These are phyloP conservation scores for Zaprionus vittiger DNA, from an alignment of 1,140 invertebrate species.

Conservation along the genomic window DNA sequence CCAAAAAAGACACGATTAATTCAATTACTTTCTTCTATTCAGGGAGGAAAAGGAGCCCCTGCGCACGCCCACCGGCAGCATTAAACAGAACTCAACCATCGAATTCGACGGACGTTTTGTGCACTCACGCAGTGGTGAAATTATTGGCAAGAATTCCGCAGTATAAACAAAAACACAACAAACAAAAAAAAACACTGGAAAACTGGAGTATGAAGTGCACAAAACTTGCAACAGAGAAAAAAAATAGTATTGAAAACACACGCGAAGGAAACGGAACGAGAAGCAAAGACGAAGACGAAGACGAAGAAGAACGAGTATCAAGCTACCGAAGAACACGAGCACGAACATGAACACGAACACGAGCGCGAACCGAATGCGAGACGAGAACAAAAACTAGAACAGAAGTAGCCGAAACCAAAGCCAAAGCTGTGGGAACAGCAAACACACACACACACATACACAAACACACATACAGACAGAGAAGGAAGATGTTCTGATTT, in stretches of 20 bases:
- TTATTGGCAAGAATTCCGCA: conserved; percentile 93
- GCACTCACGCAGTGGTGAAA: conserved; percentile 90
- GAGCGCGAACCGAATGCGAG: background rate
- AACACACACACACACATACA: conserved; percentile 3
- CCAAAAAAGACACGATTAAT: background rate
- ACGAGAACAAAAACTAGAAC: background rate
- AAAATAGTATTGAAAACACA: conserved; percentile 42
- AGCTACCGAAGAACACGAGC: background rate
- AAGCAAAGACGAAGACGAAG: conserved; percentile 11
- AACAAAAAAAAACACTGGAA: background rate
- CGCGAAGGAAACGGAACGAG: background rate
- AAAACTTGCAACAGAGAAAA: conserved; percentile 50
- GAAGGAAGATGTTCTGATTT: conserved; percentile 1
- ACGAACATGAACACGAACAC: background rate
- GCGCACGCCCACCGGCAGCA: conserved; percentile 87
- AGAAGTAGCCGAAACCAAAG: conserved; percentile 41
- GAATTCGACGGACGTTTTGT: conserved; percentile 92
- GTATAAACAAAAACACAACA: conserved; percentile 86
- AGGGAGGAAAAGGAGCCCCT: conserved; percentile 92
- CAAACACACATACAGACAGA: conserved; percentile 7
- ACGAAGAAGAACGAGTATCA: conserved; percentile 6
- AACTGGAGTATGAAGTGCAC: conserved; percentile 26
- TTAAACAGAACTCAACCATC: conserved; percentile 90
- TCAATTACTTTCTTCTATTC: background rate
- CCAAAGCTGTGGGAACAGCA: conserved; percentile 60